Evolutionary conservation across 2,113 vertebrate species (phyloP), one percentile per base, ranked within the genome.

Genomic region (Misgurnus anguillicaudatus): DNA sequence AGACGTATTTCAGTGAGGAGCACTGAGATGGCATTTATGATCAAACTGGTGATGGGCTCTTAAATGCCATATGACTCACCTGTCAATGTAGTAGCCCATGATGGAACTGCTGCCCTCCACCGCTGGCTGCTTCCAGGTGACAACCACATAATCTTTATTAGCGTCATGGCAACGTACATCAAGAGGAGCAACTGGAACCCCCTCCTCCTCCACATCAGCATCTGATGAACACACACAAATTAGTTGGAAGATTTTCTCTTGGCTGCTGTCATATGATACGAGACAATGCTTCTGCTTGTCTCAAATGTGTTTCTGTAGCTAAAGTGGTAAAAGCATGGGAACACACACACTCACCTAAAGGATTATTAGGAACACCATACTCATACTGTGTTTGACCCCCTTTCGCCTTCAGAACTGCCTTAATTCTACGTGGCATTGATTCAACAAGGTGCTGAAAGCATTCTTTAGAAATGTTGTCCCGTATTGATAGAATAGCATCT

Each of bases 131-230:
- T 97, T 99, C 98, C 98, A 99, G 77, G 96, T 97, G 69, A 99
- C 93, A 86, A 97, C 95, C 86, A 98, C 96, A 81, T 99, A 99
- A 85, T 99, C 98, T 86, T 98, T 99, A 88, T 99, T 99, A 86
- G 94, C 95, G 86, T 99, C 98, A 75, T 97, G 90, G 86, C 95
- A 95, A 47, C 86, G 87, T 73, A 99, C 97, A 82, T 98, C 96
- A 84, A 99, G 88, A 2, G 98, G 97, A n/a, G 97, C 93, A 0
- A 94, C 96, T 0, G 98, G 98, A 73, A 95, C 94, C 17, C 97
- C 97, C 39, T 95, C 93, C 57, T 95, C 91, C 87, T 98, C 97
- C 60, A 95, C 91, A 17, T 96, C 94, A 5, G 94, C 93, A 91
- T 99, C 98, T 99, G 69, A 74, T 48, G 80, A 11, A 39, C 36